These are phyloP conservation scores for Zaprionus lachaisei DNA, from an alignment of 1,140 invertebrate genomes.

Conservation along the genomic window DNA sequence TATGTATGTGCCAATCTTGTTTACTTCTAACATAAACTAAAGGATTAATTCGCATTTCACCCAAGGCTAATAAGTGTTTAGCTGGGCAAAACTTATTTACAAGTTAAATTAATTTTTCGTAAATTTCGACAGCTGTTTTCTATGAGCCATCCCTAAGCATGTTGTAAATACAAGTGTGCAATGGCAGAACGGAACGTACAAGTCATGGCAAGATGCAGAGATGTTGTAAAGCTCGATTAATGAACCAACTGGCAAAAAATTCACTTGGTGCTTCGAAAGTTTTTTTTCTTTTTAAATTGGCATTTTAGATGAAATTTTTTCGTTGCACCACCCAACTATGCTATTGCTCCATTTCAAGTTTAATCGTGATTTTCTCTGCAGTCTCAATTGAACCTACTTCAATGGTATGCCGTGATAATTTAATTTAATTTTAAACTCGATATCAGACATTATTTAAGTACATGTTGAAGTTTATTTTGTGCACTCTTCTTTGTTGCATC, in stretches of 20 bases:
- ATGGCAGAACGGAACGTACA: background rate
- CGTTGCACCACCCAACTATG: constrained; percentile 53
- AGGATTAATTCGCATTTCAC: no score
- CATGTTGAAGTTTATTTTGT: constrained; percentile 57
- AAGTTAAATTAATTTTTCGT: constrained; percentile 70
- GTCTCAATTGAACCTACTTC: constrained; percentile 60
- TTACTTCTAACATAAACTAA: no score
- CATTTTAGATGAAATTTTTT: constrained; percentile 78
- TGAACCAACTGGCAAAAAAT: constrained; percentile 36
- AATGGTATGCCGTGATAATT: constrained; percentile 66
- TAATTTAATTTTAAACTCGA: constrained; percentile 79
- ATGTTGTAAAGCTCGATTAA: constrained; percentile 53
- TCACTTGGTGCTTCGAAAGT: constrained; percentile 67
- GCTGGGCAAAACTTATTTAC: constrained; percentile 69
- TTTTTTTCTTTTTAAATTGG: constrained; percentile 67
- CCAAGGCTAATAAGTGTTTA: background rate
- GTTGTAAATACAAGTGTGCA: constrained; percentile 15
- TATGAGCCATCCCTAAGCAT: constrained; percentile 15
- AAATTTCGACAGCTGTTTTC: constrained; percentile 57
- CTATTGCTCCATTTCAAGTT: background rate
- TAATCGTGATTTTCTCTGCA: background rate
- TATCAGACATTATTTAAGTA: constrained; percentile 55
- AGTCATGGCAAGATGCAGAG: constrained; percentile 67
- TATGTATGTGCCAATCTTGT: no score
- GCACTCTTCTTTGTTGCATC: constrained; percentile 38